phyloP scores from a whole-genome alignment of 2,797 vertebrate genomes.

The Orientallactaga sibirica region DNA sequence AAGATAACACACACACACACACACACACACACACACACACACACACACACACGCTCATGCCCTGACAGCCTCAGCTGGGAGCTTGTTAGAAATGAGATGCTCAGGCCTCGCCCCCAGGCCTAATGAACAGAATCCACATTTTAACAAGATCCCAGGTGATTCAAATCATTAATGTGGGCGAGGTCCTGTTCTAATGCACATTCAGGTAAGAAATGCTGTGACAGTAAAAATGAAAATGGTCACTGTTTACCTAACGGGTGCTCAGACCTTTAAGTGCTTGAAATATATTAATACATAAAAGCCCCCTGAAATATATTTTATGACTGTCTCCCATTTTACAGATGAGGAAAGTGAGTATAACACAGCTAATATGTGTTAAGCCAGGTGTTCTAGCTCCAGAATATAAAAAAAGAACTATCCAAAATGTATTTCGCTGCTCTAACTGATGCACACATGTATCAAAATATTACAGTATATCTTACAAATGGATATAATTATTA shows the following conservation, averaged over 20 bases:
- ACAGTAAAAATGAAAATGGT: neutral
- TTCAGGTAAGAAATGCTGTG: neutral
- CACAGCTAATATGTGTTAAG: neutral
- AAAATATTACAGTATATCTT: neutral
- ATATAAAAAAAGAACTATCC: neutral
- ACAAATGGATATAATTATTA: neutral
- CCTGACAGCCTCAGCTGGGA: neutral
- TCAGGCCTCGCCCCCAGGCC: neutral
- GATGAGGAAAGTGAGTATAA: neutral
- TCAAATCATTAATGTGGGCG: neutral
- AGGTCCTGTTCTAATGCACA: neutral
- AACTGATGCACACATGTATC: neutral
- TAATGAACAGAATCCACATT: slow-evolving; percentile 31
- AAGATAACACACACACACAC: neutral
- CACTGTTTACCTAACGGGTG: neutral
- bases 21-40: neutral
- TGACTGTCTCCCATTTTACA: too few species aligned
- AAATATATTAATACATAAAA: neutral
- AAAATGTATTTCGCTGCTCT: neutral
- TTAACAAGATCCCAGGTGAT: slow-evolving; percentile 9
- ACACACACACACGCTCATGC: neutral
- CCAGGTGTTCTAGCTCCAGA: neutral
- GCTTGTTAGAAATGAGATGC: neutral
- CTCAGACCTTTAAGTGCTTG: slow-evolving; percentile 2
- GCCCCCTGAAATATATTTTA: neutral